Conservation (phyloP, 2,888 invertebrate species). For the Flabesymbios commensalis region DNA sequence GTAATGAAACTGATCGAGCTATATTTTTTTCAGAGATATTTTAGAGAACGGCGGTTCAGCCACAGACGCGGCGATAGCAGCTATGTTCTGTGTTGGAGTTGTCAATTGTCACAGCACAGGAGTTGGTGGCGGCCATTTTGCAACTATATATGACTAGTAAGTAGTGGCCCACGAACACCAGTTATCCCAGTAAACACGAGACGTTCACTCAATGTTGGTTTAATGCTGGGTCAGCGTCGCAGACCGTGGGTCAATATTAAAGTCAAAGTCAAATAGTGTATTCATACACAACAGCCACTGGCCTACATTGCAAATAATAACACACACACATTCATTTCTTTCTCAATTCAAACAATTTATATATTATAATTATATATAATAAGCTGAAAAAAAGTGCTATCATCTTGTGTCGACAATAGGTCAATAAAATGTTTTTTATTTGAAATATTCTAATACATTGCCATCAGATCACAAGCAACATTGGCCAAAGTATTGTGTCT, state of each 20-base stretch:
- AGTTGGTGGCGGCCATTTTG: constrained; percentile 28
- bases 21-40: constrained; percentile 23
- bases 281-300: not conserved
- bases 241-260: too few relatives aligned
- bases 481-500: too few relatives aligned
- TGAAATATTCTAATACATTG: too few relatives aligned
- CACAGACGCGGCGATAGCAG: constrained; percentile 31
- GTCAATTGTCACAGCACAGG: constrained; percentile 25
- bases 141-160: constrained; percentile 27
- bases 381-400: not conserved
- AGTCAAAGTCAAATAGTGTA: not conserved
- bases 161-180: not conserved
- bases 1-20: too few relatives aligned
- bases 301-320: not conserved
- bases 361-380: not conserved
- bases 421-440: too few relatives aligned
- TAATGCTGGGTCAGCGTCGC: too few relatives aligned
- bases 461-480: too few relatives aligned
- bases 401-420: not conserved
- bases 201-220: too few relatives aligned
- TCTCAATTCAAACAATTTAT: too few relatives aligned
- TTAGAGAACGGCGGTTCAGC: constrained; percentile 22
- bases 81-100: constrained; percentile 26
- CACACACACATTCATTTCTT: too few relatives aligned
- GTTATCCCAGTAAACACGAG: too few relatives aligned